A percentile compares a stretch with the other conserved stretches of the same genome.
These are phyloP conservation scores for Morpho deidamia DNA, from an alignment of 2,888 invertebrate genomes.

Conservation along the genomic window DNA sequence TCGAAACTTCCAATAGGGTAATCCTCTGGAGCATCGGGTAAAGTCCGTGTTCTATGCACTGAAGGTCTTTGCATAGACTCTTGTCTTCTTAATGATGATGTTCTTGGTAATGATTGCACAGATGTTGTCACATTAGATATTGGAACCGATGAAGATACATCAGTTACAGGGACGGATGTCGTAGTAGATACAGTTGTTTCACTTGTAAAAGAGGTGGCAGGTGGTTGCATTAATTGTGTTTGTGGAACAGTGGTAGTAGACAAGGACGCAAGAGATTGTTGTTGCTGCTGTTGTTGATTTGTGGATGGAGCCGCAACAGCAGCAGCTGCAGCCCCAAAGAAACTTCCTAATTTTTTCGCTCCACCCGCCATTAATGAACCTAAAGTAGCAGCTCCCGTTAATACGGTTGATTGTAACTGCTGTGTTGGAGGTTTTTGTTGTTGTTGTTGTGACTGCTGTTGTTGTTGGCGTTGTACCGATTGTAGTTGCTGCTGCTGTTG, in stretches of 20 bases:
- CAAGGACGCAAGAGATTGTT: constrained; percentile 28
- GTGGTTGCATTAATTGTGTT: constrained; percentile 31
- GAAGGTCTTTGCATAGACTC: constrained; percentile 73
- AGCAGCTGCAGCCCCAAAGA: constrained; percentile 71
- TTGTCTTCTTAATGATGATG: constrained; percentile 66
- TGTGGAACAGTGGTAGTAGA: constrained; percentile 12
- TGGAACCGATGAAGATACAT: constrained; percentile 54
- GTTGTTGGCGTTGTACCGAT: constrained; percentile 41
- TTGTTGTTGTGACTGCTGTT: constrained; percentile 51
- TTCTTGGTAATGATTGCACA: constrained; percentile 56
- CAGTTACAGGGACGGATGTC: constrained; percentile 55
- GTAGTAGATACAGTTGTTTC: constrained; percentile 49
- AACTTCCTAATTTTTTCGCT: constrained; percentile 69
- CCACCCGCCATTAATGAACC: constrained; percentile 73
- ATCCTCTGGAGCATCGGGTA: constrained; percentile 71
- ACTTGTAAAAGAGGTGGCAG: constrained; percentile 53
- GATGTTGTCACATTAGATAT: constrained; percentile 54
- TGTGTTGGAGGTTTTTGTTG: constrained; percentile 57
- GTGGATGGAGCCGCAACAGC: constrained; percentile 56
- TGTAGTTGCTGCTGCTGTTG: constrained; percentile 42
- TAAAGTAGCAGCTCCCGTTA: constrained; percentile 68
- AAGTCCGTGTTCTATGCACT: constrained; percentile 66
- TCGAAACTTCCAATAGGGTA: constrained; percentile 60
- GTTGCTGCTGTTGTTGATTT: constrained; percentile 43
- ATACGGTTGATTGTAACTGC: constrained; percentile 60